These are phyloP conservation scores for Bradypodion pumilum DNA, from an alignment of 2,797 vertebrate genomes.

Conservation along the genomic window DNA sequence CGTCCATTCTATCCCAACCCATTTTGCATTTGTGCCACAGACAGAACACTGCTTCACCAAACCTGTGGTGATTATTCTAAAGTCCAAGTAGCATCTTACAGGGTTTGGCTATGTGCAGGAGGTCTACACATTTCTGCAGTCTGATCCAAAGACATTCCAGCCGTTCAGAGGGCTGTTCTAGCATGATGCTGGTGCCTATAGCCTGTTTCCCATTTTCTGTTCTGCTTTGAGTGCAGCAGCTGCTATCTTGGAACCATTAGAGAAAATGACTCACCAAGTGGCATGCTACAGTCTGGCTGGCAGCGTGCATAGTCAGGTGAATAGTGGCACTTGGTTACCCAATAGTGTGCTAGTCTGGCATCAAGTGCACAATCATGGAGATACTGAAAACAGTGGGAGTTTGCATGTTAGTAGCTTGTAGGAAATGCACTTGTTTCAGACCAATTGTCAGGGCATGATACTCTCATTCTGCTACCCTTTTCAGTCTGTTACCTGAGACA, in stretches of 20 bases:
- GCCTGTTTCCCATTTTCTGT: not conserved
- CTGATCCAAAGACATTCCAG: too few species aligned
- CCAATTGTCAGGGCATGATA: too few species aligned
- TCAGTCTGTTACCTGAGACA: not conserved
- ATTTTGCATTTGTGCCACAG: too few species aligned
- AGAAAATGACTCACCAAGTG: not conserved
- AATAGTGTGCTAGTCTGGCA: not conserved
- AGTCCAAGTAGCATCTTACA: too few species aligned
- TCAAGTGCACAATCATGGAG: not conserved
- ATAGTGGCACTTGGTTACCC: not conserved
- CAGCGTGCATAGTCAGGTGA: too few species aligned
- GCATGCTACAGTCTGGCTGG: too few species aligned
- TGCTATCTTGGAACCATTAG: not conserved
- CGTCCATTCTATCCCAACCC: too few species aligned
- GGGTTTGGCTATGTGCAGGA: too few species aligned
- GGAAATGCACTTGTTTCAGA: not conserved
- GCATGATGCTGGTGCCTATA: not conserved
- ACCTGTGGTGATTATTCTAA: too few species aligned
- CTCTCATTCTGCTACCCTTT: not conserved
- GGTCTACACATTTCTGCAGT: too few species aligned
- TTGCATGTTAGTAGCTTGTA: not conserved
- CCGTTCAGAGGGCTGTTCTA: not conserved
- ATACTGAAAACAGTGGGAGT: not conserved
- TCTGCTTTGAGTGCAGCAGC: not conserved
- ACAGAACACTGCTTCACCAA: too few species aligned